These are phyloP conservation scores for Onychostruthus taczanowskii DNA, from an alignment of 2,113 vertebrate genomes.

Conservation along the genomic window DNA sequence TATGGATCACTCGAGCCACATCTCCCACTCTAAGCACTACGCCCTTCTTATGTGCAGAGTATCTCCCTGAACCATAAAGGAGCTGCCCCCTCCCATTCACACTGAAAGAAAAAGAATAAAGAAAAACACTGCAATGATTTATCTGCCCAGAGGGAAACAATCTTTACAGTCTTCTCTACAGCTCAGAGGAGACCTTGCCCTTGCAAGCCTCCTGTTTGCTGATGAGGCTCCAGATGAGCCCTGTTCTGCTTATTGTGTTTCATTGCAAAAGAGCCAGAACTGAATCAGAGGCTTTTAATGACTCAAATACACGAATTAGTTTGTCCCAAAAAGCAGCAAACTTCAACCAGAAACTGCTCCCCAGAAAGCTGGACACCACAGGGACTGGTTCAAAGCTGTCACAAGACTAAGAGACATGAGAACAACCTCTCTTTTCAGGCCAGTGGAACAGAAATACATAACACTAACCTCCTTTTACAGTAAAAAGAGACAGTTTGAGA, in stretches of 20 bases:
- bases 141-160: constrained; percentile 59
- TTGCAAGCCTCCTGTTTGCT: constrained; percentile 57
- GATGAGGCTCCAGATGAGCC: constrained; percentile 50
- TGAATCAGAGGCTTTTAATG: constrained; percentile 25
- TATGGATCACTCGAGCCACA: not conserved
- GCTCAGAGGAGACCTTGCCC: constrained; percentile 61
- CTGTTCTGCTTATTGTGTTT: not conserved
- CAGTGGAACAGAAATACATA: not conserved
- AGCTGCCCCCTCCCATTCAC: not conserved
- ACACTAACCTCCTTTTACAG: not conserved
- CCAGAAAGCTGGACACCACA: not conserved
- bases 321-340: not conserved
- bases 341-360: not conserved
- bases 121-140: constrained; percentile 60
- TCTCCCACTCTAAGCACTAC: not conserved
- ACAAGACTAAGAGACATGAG: not conserved
- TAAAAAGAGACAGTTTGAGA: not conserved
- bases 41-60: not conserved
- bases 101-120: constrained; percentile 32
- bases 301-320: not conserved
- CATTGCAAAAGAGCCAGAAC: constrained; percentile 25
- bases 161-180: constrained; percentile 36
- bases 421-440: not conserved
- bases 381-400: not conserved
- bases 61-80: constrained; percentile 3